These are phyloP conservation scores for Trachymyrmex cornetzi DNA, from an alignment of 1,140 invertebrate species.

Conservation along the genomic window DNA sequence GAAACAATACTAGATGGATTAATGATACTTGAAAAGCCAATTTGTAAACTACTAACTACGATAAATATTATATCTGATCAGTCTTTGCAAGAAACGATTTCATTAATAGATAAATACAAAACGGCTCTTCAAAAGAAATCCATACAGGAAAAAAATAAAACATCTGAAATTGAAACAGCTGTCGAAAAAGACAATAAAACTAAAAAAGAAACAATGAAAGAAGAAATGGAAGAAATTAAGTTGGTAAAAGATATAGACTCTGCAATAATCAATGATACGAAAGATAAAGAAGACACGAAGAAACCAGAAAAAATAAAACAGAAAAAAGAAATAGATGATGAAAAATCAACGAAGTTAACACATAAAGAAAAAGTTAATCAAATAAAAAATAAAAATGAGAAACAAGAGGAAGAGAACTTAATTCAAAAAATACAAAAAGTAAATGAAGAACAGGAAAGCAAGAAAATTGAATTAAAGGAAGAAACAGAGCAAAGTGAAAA, in stretches of 20 bases:
- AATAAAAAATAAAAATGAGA: constrained; percentile 61
- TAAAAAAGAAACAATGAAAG: constrained; percentile 12
- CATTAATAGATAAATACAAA: constrained; percentile 1
- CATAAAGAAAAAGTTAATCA: constrained; percentile 57
- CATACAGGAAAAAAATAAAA: background rate
- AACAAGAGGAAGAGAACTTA: constrained; percentile 52
- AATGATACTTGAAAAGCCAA: constrained; percentile 46
- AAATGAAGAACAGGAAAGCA: constrained; percentile 2
- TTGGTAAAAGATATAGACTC: constrained; percentile 65
- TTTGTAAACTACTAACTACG: constrained; percentile 22
- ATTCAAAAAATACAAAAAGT: constrained; percentile 25
- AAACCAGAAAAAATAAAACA: constrained; percentile 36
- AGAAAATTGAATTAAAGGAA: constrained; percentile 65
- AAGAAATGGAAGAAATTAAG: constrained; percentile 21
- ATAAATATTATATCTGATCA: constrained; percentile 48
- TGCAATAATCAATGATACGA: constrained; percentile 38
- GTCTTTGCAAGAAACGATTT: constrained; percentile 23
- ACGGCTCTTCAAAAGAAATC: background rate
- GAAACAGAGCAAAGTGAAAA: constrained; percentile 34
- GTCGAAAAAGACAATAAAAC: background rate
- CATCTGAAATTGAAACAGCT: constrained; percentile 17
- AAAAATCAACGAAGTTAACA: background rate
- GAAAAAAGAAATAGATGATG: background rate
- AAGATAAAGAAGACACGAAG: constrained; percentile 53
- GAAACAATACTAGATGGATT: constrained; percentile 50